phyloP scores from a whole-genome alignment of 2,888 invertebrate genomes.

The Lasiommata megera region DNA sequence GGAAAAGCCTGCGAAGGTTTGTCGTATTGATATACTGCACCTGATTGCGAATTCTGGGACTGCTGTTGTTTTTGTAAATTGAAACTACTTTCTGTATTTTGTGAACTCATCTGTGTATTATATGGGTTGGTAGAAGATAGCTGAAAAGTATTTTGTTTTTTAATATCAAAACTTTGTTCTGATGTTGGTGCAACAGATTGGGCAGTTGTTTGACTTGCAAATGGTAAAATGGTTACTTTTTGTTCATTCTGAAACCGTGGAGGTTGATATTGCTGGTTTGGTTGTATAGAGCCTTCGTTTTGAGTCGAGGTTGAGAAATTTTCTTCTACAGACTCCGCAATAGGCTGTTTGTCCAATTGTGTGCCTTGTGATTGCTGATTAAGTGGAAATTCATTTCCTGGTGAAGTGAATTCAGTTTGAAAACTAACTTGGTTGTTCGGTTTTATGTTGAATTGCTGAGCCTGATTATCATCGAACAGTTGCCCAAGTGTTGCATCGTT shows the following conservation, averaged over 20 bases:
- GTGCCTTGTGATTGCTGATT: neutral
- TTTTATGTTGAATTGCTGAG: neutral
- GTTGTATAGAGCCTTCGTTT: neutral
- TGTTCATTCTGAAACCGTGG: neutral
- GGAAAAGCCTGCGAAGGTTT: slow-evolving; percentile 27
- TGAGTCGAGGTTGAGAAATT: neutral
- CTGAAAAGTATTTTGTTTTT: neutral
- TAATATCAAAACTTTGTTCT: neutral
- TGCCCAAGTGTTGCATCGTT: neutral
- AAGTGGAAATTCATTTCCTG: too few species aligned
- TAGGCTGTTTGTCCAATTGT: neutral
- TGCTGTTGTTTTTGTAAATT: neutral
- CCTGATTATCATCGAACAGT: neutral
- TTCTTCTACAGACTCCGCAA: neutral
- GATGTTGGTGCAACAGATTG: neutral
- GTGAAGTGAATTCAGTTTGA: too few species aligned
- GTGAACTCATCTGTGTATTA: neutral
- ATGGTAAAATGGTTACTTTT: neutral
- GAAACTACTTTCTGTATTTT: neutral
- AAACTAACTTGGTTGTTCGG: neutral
- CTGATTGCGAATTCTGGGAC: neutral
- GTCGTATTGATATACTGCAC: slow-evolving; percentile 28
- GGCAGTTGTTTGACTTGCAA: neutral
- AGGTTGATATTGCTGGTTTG: neutral
- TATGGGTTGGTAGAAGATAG: neutral